These are phyloP conservation scores for Leptothorax acervorum DNA, from an alignment of 2,888 invertebrate species.

Conservation along the genomic window DNA sequence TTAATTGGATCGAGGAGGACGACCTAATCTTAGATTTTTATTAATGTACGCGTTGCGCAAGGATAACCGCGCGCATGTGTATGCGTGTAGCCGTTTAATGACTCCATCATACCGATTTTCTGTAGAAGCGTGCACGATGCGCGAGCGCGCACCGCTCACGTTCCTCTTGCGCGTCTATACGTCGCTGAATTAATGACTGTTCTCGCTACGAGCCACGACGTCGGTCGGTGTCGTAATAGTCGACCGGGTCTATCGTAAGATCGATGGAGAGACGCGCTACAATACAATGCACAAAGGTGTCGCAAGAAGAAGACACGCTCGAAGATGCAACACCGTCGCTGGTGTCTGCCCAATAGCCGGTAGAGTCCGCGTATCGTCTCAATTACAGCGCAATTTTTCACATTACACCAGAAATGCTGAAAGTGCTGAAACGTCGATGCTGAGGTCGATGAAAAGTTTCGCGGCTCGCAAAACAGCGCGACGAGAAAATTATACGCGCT, in stretches of 20 bases:
- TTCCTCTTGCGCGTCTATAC: slow-evolving; percentile 40
- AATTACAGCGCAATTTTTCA: slow-evolving; percentile 41
- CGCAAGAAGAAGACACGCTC: slow-evolving; percentile 18
- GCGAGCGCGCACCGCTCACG: slow-evolving; percentile 16
- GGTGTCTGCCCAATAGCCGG: not conserved
- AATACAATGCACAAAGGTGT: slow-evolving; percentile 51
- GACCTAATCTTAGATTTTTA: slow-evolving; percentile 58
- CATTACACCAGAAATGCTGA: slow-evolving; percentile 40
- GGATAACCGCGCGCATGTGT: slow-evolving; percentile 9
- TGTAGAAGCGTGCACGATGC: not conserved
- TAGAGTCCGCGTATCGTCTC: slow-evolving; percentile 9
- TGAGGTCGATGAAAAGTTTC: not conserved
- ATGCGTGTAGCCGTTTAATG: slow-evolving; percentile 44
- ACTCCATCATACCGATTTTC: slow-evolving; percentile 43
- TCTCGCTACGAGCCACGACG: slow-evolving; percentile 40
- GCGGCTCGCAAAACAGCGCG: slow-evolving; percentile 20
- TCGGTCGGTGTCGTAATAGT: slow-evolving; percentile 52
- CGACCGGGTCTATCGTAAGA: slow-evolving; percentile 49
- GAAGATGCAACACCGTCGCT: slow-evolving; percentile 13
- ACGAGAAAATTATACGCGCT: slow-evolving; percentile 23
- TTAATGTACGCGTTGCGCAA: slow-evolving; percentile 52
- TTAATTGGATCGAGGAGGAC: slow-evolving; percentile 56
- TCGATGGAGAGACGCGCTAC: slow-evolving; percentile 34
- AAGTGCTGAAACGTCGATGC: slow-evolving; percentile 11
- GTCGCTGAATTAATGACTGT: slow-evolving; percentile 58